Base-by-base conservation (phyloP, 2,888 invertebrate species). In the Rhaphigaster nebulosa region DNA sequence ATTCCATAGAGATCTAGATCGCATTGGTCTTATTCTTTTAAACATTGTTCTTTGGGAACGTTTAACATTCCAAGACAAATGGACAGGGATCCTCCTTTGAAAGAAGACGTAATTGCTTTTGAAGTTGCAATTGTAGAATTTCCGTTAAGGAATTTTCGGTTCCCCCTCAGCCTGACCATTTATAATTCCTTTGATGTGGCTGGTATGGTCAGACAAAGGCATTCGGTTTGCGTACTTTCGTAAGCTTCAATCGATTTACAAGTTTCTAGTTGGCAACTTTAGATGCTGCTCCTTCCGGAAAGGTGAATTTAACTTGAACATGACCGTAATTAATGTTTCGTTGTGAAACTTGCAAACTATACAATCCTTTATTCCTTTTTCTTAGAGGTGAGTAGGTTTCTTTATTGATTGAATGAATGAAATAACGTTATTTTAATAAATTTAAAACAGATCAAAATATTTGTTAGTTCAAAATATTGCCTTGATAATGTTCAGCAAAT, bases 131-230 rank as follows among this genome's bases (percentile, higher is more conserved):
- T 84, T 50, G 84, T 84, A 45, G 45, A 84, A 50, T 84, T 84
- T 84, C 26, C 45, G 84, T n/a, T 84, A 6, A 84, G 45, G 84
- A 84, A 84, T 84, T 84, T 84, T 45, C 4, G n/a, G 20, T 34
- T 76, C 23, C 45, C 45, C 23, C 84, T n/a, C 45, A 1, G 5
- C n/a, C 84, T 45, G 3, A 84, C 26, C 84, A n/a, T 50, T 45
- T 84, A 50, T 84, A 50, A 13, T 84, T 84, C 45, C 84, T 84
- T 84, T 84, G 84, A 84, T 84, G 84, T 84, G 84, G 84, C 45
- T 50, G 45, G 20, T 45, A 50, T 84, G 84, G 84, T 41, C 84
- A 41, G 38, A 18, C 41, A 41, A 84, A 84, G 45, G 84, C 84
- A 84, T 45, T 84, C 84, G 38, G 84, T n/a, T 13, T 13, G n/a